Evolutionary conservation across 2,888 invertebrate species (phyloP).

Genomic region (Caenorhabditis becei): DNA sequence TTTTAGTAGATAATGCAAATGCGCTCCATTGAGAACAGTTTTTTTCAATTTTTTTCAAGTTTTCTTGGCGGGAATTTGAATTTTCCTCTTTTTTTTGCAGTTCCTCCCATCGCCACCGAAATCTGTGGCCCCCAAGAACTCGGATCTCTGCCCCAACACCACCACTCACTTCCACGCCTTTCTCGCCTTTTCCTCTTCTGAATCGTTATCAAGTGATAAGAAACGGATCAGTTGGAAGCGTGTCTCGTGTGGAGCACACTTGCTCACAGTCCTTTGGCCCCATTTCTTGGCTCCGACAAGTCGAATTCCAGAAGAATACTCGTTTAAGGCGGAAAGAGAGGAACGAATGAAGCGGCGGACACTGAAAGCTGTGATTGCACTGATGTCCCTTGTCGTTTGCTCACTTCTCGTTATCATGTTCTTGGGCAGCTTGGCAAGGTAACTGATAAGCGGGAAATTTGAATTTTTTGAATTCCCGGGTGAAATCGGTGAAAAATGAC

Average conservation of each 20-base stretch:
- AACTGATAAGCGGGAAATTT: no score
- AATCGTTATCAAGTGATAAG: background rate
- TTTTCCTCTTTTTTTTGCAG: background rate
- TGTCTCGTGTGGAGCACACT: background rate
- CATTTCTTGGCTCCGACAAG: constrained; percentile 23
- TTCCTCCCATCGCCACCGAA: no score
- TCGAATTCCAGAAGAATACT: constrained; percentile 52
- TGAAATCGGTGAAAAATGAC: no score
- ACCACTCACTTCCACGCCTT: background rate
- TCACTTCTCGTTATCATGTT: constrained; percentile 56
- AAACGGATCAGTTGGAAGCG: background rate
- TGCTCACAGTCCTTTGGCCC: background rate
- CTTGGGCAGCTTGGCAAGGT: constrained; percentile 50
- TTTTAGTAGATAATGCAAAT: no score
- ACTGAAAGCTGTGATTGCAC: constrained; percentile 39
- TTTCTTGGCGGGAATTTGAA: background rate
- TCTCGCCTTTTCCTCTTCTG: background rate
- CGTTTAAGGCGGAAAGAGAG: constrained; percentile 40
- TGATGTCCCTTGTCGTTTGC: constrained; percentile 28
- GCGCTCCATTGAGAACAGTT: background rate
- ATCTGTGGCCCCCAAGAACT: no score
- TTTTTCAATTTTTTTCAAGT: no score
- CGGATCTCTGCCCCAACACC: no score
- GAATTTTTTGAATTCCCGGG: no score
- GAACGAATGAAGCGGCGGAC: constrained; percentile 31